Evolutionary conservation across 2,888 invertebrate genomes (phyloP), one percentile per base, ranked within the genome.

Genomic region (Oxytorus armatus): DNA sequence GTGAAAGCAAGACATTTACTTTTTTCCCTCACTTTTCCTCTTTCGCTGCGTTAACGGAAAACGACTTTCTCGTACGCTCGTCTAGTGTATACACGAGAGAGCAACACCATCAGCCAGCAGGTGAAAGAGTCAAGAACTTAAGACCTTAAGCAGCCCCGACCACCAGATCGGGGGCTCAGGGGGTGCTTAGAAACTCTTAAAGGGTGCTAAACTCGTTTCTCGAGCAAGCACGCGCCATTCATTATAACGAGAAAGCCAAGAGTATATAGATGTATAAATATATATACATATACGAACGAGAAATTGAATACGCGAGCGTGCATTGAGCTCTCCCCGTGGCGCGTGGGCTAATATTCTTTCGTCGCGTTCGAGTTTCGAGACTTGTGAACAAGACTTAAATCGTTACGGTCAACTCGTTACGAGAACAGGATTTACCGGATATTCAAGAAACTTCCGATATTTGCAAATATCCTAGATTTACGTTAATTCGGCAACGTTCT

Each of bases 71-170:
- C 3, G 16, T 57, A 16, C 44, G 47, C 57, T 70, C 36, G 47
- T 73, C 47, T 73, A 25, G 47, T 4, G 29, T 42, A 29, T 57
- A 42, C 39, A 33, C 51, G 51, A 29, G 53, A 39, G 51, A n/a
- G 63, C 55, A 42, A 65, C 47, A 51, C 42, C n/a, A n/a, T n/a
- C n/a, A n/a, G 47, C 61, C 61, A 80, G 83, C 89, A 89, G 89
- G 89, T 89, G 89, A 86, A 84, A 82, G 82, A 87, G 88, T 89
- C 86, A 86, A 85, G 85, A 88, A 88, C 87, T 89, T 86, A 86
- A 88, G 86, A 88, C 86, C 86, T 87, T 73, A 78, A 73, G 78
- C 81, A 79, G 68, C 77, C 68, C 72, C 81, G 73, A 57, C 77
- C 70, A 57, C 63, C 36, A 47, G 23, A 65, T 66, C 29, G 39